Conservation (phyloP, 2,113 vertebrate species). For the Mastomys coucha region DNA sequence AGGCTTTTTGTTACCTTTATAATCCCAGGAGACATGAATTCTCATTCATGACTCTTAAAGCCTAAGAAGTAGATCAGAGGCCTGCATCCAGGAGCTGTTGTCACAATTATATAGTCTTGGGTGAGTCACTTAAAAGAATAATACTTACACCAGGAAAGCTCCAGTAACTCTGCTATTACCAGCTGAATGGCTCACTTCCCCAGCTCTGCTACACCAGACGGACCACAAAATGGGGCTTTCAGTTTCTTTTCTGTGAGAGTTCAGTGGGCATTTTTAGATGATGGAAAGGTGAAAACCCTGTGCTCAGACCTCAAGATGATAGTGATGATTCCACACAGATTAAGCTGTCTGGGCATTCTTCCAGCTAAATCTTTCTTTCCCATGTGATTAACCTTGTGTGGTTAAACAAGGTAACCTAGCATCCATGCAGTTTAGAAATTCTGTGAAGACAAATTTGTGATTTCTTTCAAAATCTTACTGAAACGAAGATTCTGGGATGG, state of each 20-base stretch:
- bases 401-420: not conserved
- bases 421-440: slow-evolving; percentile 41
- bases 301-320: not conserved
- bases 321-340: not conserved
- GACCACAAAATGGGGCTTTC: slow-evolving; percentile 7
- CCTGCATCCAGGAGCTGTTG: not conserved
- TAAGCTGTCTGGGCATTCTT: not conserved
- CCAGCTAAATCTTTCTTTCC: slow-evolving; percentile 48
- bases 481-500: not conserved
- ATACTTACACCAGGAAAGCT: slow-evolving; percentile 10
- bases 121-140: slow-evolving; percentile 28
- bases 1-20: not conserved
- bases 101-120: not conserved
- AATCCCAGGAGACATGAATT: not conserved
- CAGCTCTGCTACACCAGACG: slow-evolving; percentile 6
- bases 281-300: not conserved
- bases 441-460: slow-evolving; percentile 33
- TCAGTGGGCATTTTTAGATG: slow-evolving; percentile 18
- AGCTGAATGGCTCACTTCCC: not conserved
- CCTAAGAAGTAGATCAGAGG: not conserved
- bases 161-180: slow-evolving; percentile 33
- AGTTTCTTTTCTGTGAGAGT: slow-evolving; percentile 11
- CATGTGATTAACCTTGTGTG: not conserved
- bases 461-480: slow-evolving; percentile 48
- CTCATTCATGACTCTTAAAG: slow-evolving; percentile 16